phyloP scores from a whole-genome alignment of 53 echinoderm and acorn worm species.

The Paracentrotus lividus region DNA sequence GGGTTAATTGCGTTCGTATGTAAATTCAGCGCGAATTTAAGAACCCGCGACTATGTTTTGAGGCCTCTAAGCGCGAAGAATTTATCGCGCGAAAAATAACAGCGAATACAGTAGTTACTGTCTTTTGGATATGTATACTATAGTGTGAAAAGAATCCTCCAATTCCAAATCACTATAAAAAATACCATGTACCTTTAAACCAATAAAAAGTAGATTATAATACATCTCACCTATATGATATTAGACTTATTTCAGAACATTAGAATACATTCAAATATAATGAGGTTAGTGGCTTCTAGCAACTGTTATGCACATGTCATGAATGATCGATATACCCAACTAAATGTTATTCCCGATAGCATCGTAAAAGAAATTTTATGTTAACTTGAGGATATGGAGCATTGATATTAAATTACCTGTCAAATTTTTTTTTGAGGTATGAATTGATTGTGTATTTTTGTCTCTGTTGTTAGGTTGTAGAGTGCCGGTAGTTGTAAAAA shows the following conservation, averaged over 20 bases:
- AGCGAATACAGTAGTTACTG: no score
- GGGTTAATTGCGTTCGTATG: no score
- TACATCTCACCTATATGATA: background rate
- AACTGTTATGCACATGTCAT: background rate
- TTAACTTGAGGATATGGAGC: background rate
- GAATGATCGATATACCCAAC: background rate
- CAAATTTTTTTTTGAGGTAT: background rate
- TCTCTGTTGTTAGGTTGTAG: background rate
- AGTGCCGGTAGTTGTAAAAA: background rate
- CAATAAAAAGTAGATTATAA: background rate
- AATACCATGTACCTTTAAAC: background rate
- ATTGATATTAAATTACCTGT: background rate
- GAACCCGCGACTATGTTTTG: no score
- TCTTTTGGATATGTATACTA: no score
- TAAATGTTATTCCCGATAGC: background rate
- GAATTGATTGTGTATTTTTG: background rate
- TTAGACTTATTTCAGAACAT: background rate
- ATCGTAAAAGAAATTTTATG: background rate
- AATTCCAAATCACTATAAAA: no score
- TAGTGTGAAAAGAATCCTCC: no score
- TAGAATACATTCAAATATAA: conserved; percentile 7
- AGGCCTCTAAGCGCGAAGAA: no score
- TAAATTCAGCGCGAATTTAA: no score
- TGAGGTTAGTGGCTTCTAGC: background rate
- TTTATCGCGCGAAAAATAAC: no score